A percentile compares a stretch with the other conserved stretches of the same genome.
These are phyloP conservation scores for Fregetta grallaria DNA, from an alignment of 2,113 vertebrate species.

Conservation along the genomic window DNA sequence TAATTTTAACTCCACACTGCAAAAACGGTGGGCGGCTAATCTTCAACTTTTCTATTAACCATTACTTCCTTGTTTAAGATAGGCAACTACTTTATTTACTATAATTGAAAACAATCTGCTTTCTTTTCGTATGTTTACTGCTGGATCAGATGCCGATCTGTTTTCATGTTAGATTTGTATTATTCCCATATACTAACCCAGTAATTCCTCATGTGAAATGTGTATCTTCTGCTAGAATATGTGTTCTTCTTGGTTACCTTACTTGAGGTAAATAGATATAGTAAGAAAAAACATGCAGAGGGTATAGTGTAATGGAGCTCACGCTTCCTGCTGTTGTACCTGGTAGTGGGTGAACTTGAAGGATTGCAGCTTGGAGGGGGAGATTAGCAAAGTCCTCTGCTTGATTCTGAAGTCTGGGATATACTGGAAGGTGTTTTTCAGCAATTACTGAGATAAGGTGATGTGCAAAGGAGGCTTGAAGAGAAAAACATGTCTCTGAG, in stretches of 20 bases:
- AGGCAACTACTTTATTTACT: background rate
- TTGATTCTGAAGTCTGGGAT: background rate
- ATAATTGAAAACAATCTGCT: background rate
- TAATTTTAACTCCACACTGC: background rate
- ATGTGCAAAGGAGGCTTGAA: background rate
- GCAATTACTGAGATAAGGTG: background rate
- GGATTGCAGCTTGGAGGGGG: background rate
- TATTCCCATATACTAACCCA: background rate
- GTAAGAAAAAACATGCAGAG: background rate
- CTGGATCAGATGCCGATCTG: background rate
- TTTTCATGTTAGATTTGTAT: background rate
- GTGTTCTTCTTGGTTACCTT: background rate
- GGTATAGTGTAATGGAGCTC: background rate
- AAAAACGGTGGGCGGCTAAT: background rate
- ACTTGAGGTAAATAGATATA: background rate
- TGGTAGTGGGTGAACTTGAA: background rate
- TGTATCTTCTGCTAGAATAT: background rate
- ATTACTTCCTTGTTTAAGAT: background rate
- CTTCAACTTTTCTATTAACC: background rate
- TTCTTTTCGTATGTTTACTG: background rate
- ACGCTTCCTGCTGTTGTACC: background rate
- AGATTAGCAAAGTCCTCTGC: background rate
- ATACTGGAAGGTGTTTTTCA: background rate
- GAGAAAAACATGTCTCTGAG: background rate
- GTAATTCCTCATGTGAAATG: background rate